Evolutionary conservation across 1,140 invertebrate genomes (phyloP).

Genomic region (Drosophila miranda): DNA sequence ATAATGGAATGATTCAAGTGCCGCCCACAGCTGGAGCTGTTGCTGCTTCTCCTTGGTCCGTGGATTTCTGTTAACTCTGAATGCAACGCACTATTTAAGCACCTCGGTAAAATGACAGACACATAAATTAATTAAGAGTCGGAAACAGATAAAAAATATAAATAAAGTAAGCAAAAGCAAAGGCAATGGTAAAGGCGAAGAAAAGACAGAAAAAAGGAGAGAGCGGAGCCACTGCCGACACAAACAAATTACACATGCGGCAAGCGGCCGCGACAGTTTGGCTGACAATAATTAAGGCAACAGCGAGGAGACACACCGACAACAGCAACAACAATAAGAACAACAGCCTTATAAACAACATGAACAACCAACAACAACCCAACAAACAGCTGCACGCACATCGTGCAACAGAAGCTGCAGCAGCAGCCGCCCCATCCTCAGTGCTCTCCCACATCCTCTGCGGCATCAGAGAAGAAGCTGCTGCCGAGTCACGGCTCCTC

Average conservation of each 20-base stretch:
- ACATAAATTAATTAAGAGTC: slow-evolving; percentile 79
- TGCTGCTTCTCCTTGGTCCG: not conserved
- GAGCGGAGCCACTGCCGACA: slow-evolving; percentile 7
- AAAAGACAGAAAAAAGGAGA: not conserved
- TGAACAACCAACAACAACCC: slow-evolving; percentile 36
- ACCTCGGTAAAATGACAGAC: slow-evolving; percentile 34
- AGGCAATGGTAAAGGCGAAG: not conserved
- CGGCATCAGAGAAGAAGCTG: slow-evolving; percentile 45
- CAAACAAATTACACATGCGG: slow-evolving; percentile 44
- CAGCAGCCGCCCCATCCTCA: slow-evolving; percentile 18
- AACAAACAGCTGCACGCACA: slow-evolving; percentile 67
- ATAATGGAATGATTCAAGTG: slow-evolving; percentile 11
- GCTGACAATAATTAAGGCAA: slow-evolving; percentile 76
- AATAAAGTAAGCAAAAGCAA: slow-evolving; percentile 39
- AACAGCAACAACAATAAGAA: slow-evolving; percentile 15
- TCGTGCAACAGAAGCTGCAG: too few species aligned
- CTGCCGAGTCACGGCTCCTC: slow-evolving; percentile 38
- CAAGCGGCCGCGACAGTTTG: slow-evolving; percentile 55
- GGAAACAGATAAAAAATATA: slow-evolving; percentile 74
- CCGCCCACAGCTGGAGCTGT: not conserved
- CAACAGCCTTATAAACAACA: slow-evolving; percentile 21
- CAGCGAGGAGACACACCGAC: slow-evolving; percentile 31
- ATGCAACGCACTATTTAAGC: slow-evolving; percentile 54
- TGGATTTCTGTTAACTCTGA: not conserved
- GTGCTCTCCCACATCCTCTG: not conserved